Base-by-base conservation (phyloP, 2,888 invertebrate species). In the Theodoxus fluviatilis region DNA sequence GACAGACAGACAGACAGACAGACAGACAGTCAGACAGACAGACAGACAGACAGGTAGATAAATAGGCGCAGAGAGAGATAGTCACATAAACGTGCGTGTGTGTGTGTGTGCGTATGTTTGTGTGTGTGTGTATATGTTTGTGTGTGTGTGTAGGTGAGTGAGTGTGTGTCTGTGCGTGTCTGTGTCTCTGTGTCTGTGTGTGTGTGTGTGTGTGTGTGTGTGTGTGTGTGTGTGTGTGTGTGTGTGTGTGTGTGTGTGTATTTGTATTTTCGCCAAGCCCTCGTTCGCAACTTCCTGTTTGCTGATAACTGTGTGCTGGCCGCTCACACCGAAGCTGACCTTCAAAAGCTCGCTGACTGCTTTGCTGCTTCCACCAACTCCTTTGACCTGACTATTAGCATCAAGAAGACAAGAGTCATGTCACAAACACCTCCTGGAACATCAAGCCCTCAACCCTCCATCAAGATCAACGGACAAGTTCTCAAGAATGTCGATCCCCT, bases 1-100 rank as follows among this genome's bases (percentile, higher is more conserved):
- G n/a, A 52, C 52, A 52, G n/a, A 52, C 52, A 52, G n/a, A 52
- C 52, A 52, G n/a, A 52, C 52, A 52, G n/a, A 52, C 52, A 52
- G n/a, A 52, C 52, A 52, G n/a, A 52, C 52, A 52, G n/a, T 22
- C 52, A 52, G n/a, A 52, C 52, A 52, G n/a, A 52, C 52, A 52
- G n/a, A 52, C 52, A 52, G n/a, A 52, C 52, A 52, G n/a, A 52
- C 52, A 52, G n/a, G 25, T 25, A 52, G n/a, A 52, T 25, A 52
- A n/a, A 52, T 25, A 52, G n/a, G 25, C 52, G 25, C 52, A 52
- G n/a, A 52, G n/a, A 52, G n/a, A 52, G n/a, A 6, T 25, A n/a
- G n/a, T 4, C 6, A 9, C 18, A 6, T 18, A 6, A 18, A 52
- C 4, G 25, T 52, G 25, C n/a, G 52, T 52, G n/a, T 52, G 52